Base-by-base conservation (phyloP, 2,113 vertebrate genomes). In the Origma solitaria region DNA sequence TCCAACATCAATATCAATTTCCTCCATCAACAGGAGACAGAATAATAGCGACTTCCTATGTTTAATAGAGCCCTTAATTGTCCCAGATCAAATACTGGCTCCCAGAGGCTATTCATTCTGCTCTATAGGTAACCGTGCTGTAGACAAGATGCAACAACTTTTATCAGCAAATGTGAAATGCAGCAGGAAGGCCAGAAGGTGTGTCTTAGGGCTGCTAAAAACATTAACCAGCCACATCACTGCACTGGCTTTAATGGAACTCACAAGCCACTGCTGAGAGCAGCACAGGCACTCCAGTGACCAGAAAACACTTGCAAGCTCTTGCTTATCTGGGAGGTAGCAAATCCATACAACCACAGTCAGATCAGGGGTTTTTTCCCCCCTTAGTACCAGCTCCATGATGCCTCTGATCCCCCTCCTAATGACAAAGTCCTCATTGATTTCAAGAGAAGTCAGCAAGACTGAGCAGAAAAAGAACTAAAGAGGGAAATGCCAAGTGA, bases 1-100 rank as follows among this genome's bases (percentile, higher is more conserved):
- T 92, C 82, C 76, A 66, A 83, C 82, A 95, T 88, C 91, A 88
- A 45, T 83, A 97, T 71, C 92, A 49, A 95, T 94, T 96, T 94
- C 76, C 72, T 90, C 44, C 53, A 84, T 60, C 84, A 78, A 92
- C 47, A 86, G 90, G 71, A 94, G 87, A 86, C 69, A 81, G 56
- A 88, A 86, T 70, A 96, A 85, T 42, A 95, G 87, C 53, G 80
- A 60, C 76, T 93, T 96, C 90, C 82, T 84, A 56, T 64, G 62
- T 19, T 40, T 66, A 86, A 94, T 35, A 42, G 37, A 90, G 65
- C 53, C 69, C 19, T 90, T 93, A 92, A 90, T 78, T 60, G 61
- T 79, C 76, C 72, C 90, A 93, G 72, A 92, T 68, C 90, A 86
- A 88, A 90, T 33, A 40, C 20, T 31, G 37, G 68, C 69, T 97